Percentiles rank a stretch among this genome's conserved stretches.
phyloP scores from a whole-genome alignment of 1,140 invertebrate genomes.

The Caenorhabditis briggsae region DNA sequence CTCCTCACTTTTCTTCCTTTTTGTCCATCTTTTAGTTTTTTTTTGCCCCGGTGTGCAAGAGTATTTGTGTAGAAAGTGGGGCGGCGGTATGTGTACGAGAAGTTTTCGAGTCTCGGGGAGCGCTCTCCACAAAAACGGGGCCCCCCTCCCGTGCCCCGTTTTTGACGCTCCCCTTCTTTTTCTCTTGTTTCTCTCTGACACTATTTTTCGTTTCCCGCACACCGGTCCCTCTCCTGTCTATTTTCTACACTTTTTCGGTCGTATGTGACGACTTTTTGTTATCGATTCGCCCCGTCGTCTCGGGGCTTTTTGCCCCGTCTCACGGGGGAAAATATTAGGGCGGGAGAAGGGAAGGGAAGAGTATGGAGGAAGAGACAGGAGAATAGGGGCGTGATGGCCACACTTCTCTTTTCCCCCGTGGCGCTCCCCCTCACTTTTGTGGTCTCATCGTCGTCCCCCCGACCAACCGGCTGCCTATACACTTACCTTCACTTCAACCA shows the following conservation, averaged over 20 bases:
- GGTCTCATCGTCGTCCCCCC: conserved; percentile 11
- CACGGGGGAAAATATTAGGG: conserved; percentile 4
- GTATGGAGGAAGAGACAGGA: not conserved
- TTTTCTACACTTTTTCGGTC: not conserved
- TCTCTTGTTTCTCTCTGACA: conserved; percentile 21
- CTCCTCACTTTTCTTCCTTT: conserved; percentile 5
- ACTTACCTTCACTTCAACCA: not conserved
- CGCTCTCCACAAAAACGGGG: not conserved
- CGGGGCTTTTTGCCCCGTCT: conserved; percentile 36
- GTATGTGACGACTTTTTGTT: conserved; percentile 45
- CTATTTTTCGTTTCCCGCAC: not conserved
- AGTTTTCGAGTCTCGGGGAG: not conserved
- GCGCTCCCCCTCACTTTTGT: not conserved
- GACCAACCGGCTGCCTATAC: conserved; percentile 41
- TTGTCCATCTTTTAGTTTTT: not conserved
- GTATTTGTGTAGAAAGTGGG: conserved; percentile 34
- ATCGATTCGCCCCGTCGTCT: conserved; percentile 49
- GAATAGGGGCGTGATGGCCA: conserved; percentile 40
- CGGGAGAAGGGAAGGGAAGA: not conserved
- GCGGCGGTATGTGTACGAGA: conserved; percentile 44
- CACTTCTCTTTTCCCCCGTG: not conserved
- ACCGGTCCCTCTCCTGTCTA: conserved; percentile 39
- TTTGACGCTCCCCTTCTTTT: conserved; percentile 42
- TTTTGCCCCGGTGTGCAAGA: not conserved
- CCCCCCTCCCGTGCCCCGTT: conserved; percentile 48